Conservation (phyloP, 1,140 invertebrate species). For the Asobara japonica region DNA sequence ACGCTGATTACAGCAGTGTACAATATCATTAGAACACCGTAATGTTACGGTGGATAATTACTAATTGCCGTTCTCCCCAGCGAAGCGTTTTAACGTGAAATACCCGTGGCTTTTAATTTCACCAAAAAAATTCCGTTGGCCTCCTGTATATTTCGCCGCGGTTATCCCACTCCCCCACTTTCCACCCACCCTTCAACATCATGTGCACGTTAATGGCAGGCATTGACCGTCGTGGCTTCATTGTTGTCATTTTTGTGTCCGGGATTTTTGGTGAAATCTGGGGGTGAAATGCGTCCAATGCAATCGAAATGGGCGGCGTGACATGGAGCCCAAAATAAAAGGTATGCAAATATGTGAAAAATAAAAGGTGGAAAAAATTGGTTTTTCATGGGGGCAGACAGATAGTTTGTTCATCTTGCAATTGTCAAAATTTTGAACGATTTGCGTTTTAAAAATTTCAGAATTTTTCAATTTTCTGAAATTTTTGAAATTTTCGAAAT, state of each 20-base stretch:
- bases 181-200: not conserved
- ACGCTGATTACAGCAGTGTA: not conserved
- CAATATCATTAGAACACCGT: slow-evolving; percentile 1
- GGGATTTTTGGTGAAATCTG: not conserved
- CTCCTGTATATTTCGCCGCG: not conserved
- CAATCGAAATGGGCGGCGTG: not conserved
- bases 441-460: too few relatives aligned
- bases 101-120: slow-evolving; percentile 18
- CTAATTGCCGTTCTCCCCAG: slow-evolving; percentile 1
- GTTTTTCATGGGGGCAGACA: too few relatives aligned
- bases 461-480: too few relatives aligned
- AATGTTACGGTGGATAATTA: not conserved
- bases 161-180: not conserved
- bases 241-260: not conserved
- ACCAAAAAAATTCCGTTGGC: not conserved
- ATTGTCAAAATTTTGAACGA: too few relatives aligned
- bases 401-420: too few relatives aligned
- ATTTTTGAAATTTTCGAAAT: too few relatives aligned
- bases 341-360: too few relatives aligned
- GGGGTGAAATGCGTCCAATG: not conserved
- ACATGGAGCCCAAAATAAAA: too few relatives aligned
- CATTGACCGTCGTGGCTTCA: not conserved
- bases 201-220: not conserved
- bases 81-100: not conserved
- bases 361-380: too few relatives aligned